Percentiles rank a stretch among this genome's conserved stretches.
Evolutionary conservation across 2,888 invertebrate species (phyloP).

Genomic region (Piscicola geometra): DNA sequence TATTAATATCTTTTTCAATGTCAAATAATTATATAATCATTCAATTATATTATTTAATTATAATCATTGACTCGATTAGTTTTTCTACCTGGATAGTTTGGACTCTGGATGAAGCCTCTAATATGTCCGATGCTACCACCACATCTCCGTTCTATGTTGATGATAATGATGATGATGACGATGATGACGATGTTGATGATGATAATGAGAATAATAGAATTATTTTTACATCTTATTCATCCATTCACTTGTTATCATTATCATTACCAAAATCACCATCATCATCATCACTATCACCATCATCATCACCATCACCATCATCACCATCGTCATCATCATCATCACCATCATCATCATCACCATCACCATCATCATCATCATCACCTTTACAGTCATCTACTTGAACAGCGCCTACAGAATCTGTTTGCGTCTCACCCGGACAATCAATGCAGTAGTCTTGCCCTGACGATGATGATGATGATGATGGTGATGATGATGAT

Average conservation of each 20-base stretch:
- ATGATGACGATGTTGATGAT: not conserved
- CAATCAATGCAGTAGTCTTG: slow-evolving; percentile 55
- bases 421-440: slow-evolving; percentile 56
- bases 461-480: too few species aligned
- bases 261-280: too few species aligned
- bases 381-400: slow-evolving; percentile 56
- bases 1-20: not conserved
- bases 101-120: slow-evolving; percentile 56
- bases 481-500: too few species aligned
- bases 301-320: too few species aligned
- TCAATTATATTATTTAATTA: slow-evolving; percentile 56
- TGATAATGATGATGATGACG: not conserved
- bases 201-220: not conserved
- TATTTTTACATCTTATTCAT: not conserved
- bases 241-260: too few species aligned
- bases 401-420: slow-evolving; percentile 52
- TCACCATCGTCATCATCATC: too few species aligned
- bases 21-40: slow-evolving; percentile 41
- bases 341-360: too few species aligned
- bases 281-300: too few species aligned
- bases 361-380: too few species aligned
- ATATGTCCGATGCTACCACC: slow-evolving; percentile 48
- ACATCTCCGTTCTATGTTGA: slow-evolving; percentile 49
- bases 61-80: slow-evolving; percentile 55
- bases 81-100: slow-evolving; percentile 57